Evolutionary conservation across 2,113 vertebrate species (phyloP), one percentile per base, ranked within the genome.

Genomic region (Conger conger): DNA sequence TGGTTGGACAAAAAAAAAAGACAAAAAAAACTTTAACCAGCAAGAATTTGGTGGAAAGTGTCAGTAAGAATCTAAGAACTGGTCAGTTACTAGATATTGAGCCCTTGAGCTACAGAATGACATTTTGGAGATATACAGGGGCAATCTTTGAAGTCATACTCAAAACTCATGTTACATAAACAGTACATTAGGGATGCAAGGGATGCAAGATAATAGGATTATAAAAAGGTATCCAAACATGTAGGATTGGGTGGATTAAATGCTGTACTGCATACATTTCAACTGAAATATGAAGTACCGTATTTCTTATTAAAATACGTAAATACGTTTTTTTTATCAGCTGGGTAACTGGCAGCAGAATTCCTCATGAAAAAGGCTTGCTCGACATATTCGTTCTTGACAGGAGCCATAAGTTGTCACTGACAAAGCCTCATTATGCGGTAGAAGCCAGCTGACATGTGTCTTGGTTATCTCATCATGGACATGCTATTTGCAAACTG

Each of bases 341-440:
- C 27, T 45, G 79, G 84, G 81, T 79, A 54, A 76, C 38, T 85
- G 60, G 35, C 79, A 16, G 79, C 40, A 20, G 54, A 42, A 76
- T 68, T 76, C 54, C 80, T 82, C 36, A 3, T 13, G 42, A 76
- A 76, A 79, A 85, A 76, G 42, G 40, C 63, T 82, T 82, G 80
- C 79, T 57, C 76, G 40, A 82, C 80, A 82, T 38, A 82, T 82
- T 85, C 38, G n/a, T 54, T 82, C 60, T 68, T 53, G 79, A 76
- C 84, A 85, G 84, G 80, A 77, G 6, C 40, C 60, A 18, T 53
- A 42, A 81, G 82, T 76, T 82, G 63, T 15, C 80, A 85, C 37
- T 37, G 84, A 85, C 80, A 54, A 30, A 77, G 84, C 63, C 84
- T 85, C 84, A 85, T 85, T 85, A 82, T 82, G 38, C 33, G 16